These are phyloP conservation scores for Psophia crepitans DNA, from an alignment of 2,113 vertebrate species.

Conservation along the genomic window DNA sequence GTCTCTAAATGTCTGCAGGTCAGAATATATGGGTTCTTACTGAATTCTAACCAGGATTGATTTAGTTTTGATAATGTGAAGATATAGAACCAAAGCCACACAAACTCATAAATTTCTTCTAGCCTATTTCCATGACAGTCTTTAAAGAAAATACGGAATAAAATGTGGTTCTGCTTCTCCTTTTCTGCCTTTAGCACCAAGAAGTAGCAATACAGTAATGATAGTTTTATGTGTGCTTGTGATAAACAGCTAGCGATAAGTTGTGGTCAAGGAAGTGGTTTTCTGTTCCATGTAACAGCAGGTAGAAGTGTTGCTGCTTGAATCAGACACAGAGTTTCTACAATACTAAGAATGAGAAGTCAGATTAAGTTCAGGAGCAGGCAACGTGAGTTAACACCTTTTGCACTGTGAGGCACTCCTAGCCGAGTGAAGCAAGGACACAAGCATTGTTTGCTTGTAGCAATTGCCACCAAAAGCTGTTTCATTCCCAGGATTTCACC, in stretches of 20 bases:
- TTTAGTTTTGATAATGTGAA: neutral
- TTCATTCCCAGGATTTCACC: neutral
- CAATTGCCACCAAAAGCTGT: neutral
- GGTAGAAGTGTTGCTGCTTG: neutral
- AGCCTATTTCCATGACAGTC: neutral
- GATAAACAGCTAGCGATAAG: conserved; percentile 27
- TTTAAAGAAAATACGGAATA: neutral
- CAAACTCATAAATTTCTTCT: neutral
- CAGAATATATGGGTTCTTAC: neutral
- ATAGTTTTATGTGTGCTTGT: conserved; percentile 14
- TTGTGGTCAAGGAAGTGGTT: conserved; percentile 56
- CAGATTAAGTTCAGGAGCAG: conserved; percentile 19
- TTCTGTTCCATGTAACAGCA: conserved; percentile 13
- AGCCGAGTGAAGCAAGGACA: neutral
- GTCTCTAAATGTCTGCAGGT: neutral
- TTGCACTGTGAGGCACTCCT: neutral
- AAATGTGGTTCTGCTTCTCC: neutral
- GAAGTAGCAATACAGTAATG: neutral
- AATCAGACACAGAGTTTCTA: neutral
- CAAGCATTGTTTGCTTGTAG: neutral
- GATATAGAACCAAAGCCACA: neutral
- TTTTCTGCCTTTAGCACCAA: neutral
- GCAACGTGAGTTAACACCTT: neutral
- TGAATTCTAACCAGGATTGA: neutral
- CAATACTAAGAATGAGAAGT: conserved; percentile 63